Base-by-base conservation (phyloP, 2,797 vertebrate species). In the Typhlichthys subterraneus region DNA sequence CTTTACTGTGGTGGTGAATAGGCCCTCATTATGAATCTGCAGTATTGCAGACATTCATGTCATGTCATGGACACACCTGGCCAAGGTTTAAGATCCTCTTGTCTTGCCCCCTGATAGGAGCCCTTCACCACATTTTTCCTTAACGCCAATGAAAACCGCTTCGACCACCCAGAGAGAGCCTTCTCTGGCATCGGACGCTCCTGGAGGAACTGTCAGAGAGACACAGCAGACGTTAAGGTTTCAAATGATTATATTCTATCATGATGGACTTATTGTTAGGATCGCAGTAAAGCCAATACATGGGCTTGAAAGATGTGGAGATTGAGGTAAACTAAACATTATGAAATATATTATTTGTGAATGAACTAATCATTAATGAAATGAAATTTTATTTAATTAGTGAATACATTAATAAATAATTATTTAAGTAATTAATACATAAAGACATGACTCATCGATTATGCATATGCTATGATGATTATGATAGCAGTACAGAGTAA, bases 41-140 rank as follows among this genome's bases (percentile, higher is more conserved):
- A 38, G 38, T 38, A 38, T 6, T 38, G 9, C 38, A 38, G 4
- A 38, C 38, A 38, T 38, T 38, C 7, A 42, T 9, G 7, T 42
- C 15, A 6, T 50, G 48, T 14, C 48, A 29, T 29, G 23, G 23
- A 29, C 23, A 12, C 15, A 12, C 0, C 3, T 33, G 14, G 13
- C 38, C 9, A 61, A 10, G 4, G 48, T 13, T 9, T 64, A 3
- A 29, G 42, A 42, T 31, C 0, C 10, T 12, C 8, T 0, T 11
- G 1, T 50, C 47, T 62, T 1, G 33, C 33, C 83, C 77, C 13
- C 72, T 60, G 55, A 38, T 69, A 99, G 97, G 97, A 99, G 69
- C 97, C 97, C 29, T 99, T 99, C 77, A 97, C 95, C 76, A 98
- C 96, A 0, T 99, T 99, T 90, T 97, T 97, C 87, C 94, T 99